These are phyloP conservation scores for Cylloceria caligata DNA, from an alignment of 2,888 invertebrate genomes.

Conservation along the genomic window DNA sequence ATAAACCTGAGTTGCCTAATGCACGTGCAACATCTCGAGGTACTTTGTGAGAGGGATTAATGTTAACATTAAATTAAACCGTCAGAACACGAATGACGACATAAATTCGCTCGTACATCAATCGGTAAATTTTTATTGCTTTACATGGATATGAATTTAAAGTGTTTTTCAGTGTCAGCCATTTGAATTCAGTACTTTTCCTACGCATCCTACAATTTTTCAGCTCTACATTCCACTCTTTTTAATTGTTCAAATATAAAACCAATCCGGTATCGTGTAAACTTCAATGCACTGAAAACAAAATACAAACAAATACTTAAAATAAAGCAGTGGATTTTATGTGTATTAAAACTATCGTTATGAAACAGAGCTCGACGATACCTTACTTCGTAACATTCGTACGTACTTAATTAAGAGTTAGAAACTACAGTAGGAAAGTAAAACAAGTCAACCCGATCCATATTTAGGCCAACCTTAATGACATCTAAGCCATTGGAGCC, in stretches of 20 bases:
- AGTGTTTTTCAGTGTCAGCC: not conserved
- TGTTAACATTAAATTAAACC: not conserved
- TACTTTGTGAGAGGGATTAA: not conserved
- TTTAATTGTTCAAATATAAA: not conserved
- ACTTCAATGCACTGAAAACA: not conserved
- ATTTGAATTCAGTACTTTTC: slow-evolving; percentile 15
- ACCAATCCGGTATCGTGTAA: not conserved
- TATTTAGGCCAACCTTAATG: no score
- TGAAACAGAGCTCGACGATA: no score
- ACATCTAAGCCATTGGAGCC: no score
- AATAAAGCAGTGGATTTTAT: no score
- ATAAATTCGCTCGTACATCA: not conserved
- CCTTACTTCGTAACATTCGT: no score
- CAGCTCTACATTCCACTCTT: not conserved
- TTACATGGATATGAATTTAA: not conserved
- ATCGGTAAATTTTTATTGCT: not conserved
- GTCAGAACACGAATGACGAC: not conserved
- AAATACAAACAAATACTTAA: not conserved
- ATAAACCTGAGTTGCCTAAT: not conserved
- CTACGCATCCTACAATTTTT: not conserved
- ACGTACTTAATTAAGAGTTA: no score
- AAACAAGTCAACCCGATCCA: no score
- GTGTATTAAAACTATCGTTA: no score
- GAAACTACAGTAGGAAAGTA: no score
- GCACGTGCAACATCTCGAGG: not conserved